Conservation (phyloP, 2,113 vertebrate species). For the Laticauda colubrina region DNA sequence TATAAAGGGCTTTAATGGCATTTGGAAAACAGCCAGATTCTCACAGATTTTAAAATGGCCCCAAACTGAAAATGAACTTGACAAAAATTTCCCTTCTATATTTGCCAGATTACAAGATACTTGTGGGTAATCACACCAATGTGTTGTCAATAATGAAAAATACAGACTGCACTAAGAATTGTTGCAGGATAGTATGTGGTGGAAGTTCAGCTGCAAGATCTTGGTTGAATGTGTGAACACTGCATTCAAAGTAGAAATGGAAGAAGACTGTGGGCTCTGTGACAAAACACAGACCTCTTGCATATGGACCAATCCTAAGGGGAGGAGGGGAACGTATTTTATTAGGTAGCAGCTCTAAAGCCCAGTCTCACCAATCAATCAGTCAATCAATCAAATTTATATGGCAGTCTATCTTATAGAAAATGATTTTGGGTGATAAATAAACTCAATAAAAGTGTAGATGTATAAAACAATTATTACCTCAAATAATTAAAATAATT, state of each 20-base stretch:
- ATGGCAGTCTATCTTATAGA: too few species aligned
- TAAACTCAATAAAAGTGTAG: too few species aligned
- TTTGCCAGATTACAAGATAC: background rate
- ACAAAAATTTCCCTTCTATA: background rate
- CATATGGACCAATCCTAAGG: background rate
- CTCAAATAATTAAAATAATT: too few species aligned
- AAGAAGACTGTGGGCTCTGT: background rate
- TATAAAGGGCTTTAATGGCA: background rate
- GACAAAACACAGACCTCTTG: too few species aligned
- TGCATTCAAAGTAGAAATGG: background rate
- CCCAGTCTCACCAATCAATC: background rate
- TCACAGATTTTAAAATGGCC: background rate
- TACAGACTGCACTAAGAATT: background rate
- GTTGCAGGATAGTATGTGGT: background rate
- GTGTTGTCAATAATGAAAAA: background rate
- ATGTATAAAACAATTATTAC: too few species aligned
- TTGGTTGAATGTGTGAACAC: background rate
- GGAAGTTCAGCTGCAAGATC: background rate
- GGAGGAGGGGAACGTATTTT: background rate
- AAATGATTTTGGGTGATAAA: too few species aligned
- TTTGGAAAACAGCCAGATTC: background rate
- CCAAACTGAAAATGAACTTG: background rate
- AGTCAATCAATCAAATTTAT: too few species aligned
- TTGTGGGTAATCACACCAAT: background rate
- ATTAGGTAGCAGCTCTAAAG: background rate